Base-by-base conservation (phyloP, 2,888 invertebrate genomes). In the Morpho deidamia region DNA sequence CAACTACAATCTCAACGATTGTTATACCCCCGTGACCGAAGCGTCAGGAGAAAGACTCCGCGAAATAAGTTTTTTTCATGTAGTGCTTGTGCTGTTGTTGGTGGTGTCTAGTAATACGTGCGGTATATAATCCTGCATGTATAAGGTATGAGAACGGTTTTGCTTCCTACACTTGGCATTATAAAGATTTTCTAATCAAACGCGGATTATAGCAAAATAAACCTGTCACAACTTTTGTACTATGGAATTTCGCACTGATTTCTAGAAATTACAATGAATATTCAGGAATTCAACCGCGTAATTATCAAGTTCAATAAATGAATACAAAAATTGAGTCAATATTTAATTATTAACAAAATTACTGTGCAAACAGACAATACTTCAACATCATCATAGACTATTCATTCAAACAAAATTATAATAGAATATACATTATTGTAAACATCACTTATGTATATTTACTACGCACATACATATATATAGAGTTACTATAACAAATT, bases 321-420 rank as follows among this genome's bases (percentile, higher is more conserved):
- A 55, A 44, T 33, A 53, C 37, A 12, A 14, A 12, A 40, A 44
- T 58, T 45, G 43, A 56, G 41, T 58, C 49, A 61, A 59, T 56
- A 75, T 76, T 80, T 80, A 81, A 79, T 84, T 67, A 77, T 78
- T 83, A 86, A 86, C 84, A 83, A 82, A 75, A 77, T 78, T 74
- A 76, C 67, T 75, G 78, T 83, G 82, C 79, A 78, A 78, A 78
- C 77, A 78, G 84, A 84, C 82, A 82, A 84, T 75, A 63, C 76
- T 73, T 76, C 82, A 86, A 89, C 87, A 68, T 78, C 75, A 74
- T 80, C 72, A 86, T 89, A 89, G 84, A 89, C 80, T 89, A 83
- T 84, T 68, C 76, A 81, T 79, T 81, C 74, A 81, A 88, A 86
- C 83, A 88, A 81, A 83, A 82, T 83, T 79, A 75, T 71, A 72